These are phyloP conservation scores for Rhagonycha lutea DNA, from an alignment of 2,888 invertebrate genomes.

Conservation along the genomic window DNA sequence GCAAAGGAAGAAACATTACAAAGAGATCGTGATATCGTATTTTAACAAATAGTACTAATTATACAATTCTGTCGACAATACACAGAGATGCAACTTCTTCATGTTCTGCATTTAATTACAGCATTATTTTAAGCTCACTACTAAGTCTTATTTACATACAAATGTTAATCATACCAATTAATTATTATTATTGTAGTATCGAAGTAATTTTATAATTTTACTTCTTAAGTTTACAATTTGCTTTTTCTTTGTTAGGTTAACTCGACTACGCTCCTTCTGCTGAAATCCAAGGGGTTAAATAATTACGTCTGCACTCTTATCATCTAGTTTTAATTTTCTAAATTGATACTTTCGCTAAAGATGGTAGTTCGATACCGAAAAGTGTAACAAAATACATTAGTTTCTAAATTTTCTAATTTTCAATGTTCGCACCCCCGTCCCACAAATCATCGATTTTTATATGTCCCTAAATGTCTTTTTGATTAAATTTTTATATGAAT, in stretches of 20 bases:
- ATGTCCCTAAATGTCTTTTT: background rate
- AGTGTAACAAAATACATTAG: too few species aligned
- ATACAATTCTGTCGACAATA: slow-evolving; percentile 21
- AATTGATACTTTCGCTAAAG: too few species aligned
- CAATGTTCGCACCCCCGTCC: background rate
- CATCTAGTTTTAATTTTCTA: too few species aligned
- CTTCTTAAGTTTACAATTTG: background rate
- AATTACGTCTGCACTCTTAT: too few species aligned
- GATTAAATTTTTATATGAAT: background rate
- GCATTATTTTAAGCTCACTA: slow-evolving; percentile 4
- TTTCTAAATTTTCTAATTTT: background rate
- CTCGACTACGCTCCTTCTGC: background rate
- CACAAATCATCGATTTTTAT: background rate
- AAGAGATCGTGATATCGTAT: slow-evolving; percentile 27
- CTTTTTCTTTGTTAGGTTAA: background rate
- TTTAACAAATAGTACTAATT: slow-evolving; percentile 27
- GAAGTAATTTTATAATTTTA: background rate
- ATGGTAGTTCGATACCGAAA: too few species aligned
- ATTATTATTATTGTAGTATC: background rate
- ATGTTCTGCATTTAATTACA: slow-evolving; percentile 16
- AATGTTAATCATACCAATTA: background rate
- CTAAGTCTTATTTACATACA: background rate
- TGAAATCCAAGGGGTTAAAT: background rate
- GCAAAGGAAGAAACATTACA: slow-evolving; percentile 18
- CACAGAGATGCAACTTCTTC: slow-evolving; percentile 13